Evolutionary conservation across 2,113 vertebrate genomes (phyloP), one percentile per base, ranked within the genome.

Genomic region (Myocastor coypus): DNA sequence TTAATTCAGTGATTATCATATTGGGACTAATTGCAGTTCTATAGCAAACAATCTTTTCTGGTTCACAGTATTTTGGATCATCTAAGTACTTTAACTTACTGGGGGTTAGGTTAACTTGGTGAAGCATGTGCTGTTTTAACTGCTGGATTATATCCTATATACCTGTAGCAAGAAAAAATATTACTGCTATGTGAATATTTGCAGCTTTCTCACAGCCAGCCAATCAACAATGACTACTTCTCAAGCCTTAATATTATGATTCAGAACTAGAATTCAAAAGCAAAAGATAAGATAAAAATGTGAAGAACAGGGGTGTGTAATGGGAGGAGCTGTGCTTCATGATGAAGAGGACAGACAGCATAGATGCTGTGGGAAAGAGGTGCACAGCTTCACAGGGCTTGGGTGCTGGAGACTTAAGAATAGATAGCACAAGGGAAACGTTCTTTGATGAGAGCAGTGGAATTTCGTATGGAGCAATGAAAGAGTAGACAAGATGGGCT

Each of bases 1-100:
- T 91, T 81, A 78, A 81, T 55, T 93, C 26, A 37, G 37, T 69
- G 82, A 89, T 89, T 92, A 87, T 93, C 92, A 69, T 55, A 92
- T 40, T 46, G 71, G 87, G 71, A 91, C 81, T 52, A 64, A 64
- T 71, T 40, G 87, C 81, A 85, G 88, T 92, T 93, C 87, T 85
- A 52, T 4, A 7, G 52, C 73, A 57, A 94, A 94, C 4, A 87
- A 83, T 69, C 42, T 82, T 73, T 75, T 90, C 30, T 82, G 92
- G 71, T 87, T 94, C 82, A 83, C 77, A 93, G 11, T n/a, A 69
- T 50, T 89, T 30, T 93, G 87, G 93, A 96, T 93, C 57, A 59
- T 82, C 50, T 89, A 80, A 92, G 77, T 59, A 66, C 32, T 89
- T 75, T 83, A 57, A 81, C n/a, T 61, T 64, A 26, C 22, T 91